Evolutionary conservation across 2,888 invertebrate genomes (phyloP), one percentile per base, ranked within the genome.

Genomic region (Spisula subtruncata): DNA sequence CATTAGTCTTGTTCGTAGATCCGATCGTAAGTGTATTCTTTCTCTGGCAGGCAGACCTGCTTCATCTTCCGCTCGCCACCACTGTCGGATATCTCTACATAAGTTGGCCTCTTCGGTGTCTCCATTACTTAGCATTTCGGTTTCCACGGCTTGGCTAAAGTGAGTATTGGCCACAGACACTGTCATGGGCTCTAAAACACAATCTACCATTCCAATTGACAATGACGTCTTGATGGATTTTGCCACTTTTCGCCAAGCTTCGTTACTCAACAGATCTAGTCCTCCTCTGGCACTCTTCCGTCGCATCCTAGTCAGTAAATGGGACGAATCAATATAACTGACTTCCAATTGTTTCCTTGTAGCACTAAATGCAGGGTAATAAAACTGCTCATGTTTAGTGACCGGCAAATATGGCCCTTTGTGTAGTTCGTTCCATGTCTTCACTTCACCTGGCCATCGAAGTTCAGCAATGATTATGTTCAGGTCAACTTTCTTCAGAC

Each of bases 1-100:
- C 18, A 92, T 32, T 10, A 90, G 83, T 0, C 90, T 75, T n/a
- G 25, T 80, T 54, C 92, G 29, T 6, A 92, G 54, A 12, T 18
- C 1, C 10, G 32, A 32, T 66, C 88, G 48, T 80, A 87, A 41
- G 46, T 82, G 46, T 16, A 86, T 35, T 66, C 92, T 46, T 46
- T 87, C 87, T 25, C 18, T 0, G 5, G 89, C 87, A 32, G 60
- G 12, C 54, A 92, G 85, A 4, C 89, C 90, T 1, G 89, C 83
- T 4, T 83, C 83, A 71, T 92, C 90, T 41, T 92, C 92, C 32
- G 89, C 81, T 51, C 84, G 14, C 88, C 90, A 92, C 90, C 90
- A 89, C 16, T 18, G 4, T 20, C 88, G 56, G 2, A 89, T 84
- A 79, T 92, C 92, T 18, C 35, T 32, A 46, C 90, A 92, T 16